Percentiles rank a stretch among this genome's conserved stretches.
These are phyloP conservation scores for Lasioglossum morio DNA, from an alignment of 2,888 invertebrate genomes.

Conservation along the genomic window DNA sequence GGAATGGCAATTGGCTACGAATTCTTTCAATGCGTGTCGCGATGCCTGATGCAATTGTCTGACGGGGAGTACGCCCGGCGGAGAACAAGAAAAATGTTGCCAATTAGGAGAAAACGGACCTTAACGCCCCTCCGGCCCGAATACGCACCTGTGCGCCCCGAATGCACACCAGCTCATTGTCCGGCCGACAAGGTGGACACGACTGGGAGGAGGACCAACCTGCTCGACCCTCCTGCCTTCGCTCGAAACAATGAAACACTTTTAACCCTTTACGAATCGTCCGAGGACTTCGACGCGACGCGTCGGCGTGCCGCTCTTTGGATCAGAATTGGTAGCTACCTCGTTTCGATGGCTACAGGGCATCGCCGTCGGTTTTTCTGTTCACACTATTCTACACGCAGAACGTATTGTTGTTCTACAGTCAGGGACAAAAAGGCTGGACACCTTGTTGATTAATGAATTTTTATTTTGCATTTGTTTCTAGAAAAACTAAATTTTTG, in stretches of 20 bases:
- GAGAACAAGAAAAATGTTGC: slow-evolving; percentile 59
- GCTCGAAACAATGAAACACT: slow-evolving; percentile 46
- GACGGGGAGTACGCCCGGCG: slow-evolving; percentile 34
- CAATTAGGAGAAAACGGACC: slow-evolving; percentile 60
- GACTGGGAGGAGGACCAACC: slow-evolving; percentile 12
- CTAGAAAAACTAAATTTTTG: too few species aligned
- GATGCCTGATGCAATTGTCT: slow-evolving; percentile 56
- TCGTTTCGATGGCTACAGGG: neutral
- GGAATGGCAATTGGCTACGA: slow-evolving; percentile 57
- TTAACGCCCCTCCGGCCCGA: slow-evolving; percentile 53
- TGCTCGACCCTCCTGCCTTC: slow-evolving; percentile 2
- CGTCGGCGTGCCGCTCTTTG: slow-evolving; percentile 7
- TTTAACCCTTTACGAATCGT: slow-evolving; percentile 32
- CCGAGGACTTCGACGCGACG: slow-evolving; percentile 7
- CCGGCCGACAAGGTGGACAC: slow-evolving; percentile 30
- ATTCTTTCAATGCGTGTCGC: slow-evolving; percentile 49
- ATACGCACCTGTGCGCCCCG: slow-evolving; percentile 59
- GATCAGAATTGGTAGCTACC: slow-evolving; percentile 5
- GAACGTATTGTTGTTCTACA: too few species aligned
- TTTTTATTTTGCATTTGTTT: too few species aligned
- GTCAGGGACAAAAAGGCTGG: too few species aligned
- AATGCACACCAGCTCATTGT: slow-evolving; percentile 54
- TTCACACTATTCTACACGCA: neutral
- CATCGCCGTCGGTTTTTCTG: neutral
- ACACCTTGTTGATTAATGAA: too few species aligned